Evolutionary conservation across 2,797 vertebrate genomes (phyloP).

Genomic region (Scleropages formosus): DNA sequence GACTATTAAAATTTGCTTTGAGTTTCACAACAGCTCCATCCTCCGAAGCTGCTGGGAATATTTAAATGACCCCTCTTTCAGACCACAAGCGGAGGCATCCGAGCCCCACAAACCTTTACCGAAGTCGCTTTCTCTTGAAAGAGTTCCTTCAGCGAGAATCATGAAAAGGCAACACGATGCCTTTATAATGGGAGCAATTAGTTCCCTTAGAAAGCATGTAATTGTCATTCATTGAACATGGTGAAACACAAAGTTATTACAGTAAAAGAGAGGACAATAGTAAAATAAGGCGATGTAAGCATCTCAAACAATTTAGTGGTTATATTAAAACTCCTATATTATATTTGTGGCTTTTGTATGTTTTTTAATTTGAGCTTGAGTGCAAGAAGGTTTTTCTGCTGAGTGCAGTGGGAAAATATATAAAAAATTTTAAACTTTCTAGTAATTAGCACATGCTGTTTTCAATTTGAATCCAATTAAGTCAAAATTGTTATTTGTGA

Average conservation of each 20-base stretch:
- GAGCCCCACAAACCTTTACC: not conserved
- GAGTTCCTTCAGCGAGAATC: not conserved
- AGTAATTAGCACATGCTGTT: no score
- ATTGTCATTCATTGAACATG: slow-evolving; percentile 9
- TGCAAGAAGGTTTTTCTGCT: no score
- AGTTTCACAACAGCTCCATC: not conserved
- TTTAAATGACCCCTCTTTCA: not conserved
- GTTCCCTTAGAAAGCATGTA: not conserved
- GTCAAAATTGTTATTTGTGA: no score
- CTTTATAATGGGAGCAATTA: not conserved
- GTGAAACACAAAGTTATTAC: not conserved
- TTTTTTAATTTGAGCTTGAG: not conserved
- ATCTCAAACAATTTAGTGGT: not conserved
- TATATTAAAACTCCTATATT: not conserved
- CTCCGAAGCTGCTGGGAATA: not conserved
- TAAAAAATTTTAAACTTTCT: no score
- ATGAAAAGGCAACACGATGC: not conserved
- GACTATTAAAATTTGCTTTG: not conserved
- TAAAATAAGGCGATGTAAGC: not conserved
- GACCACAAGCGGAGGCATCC: not conserved
- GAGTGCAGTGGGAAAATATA: no score
- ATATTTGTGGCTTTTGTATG: not conserved
- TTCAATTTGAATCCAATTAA: no score
- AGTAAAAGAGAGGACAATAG: not conserved
- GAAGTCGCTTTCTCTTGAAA: no score